Evolutionary conservation across 2,797 vertebrate species (phyloP), one percentile per base, ranked within the genome.

Genomic region (Enteromius argenteus): DNA sequence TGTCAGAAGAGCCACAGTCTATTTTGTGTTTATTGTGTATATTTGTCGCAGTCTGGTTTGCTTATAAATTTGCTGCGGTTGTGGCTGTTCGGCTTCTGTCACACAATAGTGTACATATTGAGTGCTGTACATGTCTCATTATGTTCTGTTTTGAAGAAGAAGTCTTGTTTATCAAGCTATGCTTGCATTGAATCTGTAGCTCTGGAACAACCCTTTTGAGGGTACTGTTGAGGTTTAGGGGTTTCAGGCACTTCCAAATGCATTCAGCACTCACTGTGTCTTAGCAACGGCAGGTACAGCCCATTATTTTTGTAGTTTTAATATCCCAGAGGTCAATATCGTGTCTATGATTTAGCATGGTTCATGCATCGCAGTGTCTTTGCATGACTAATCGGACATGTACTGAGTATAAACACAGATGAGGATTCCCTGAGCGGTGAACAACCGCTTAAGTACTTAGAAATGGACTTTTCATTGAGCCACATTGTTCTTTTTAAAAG

Each of bases 51-150:
- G 46, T 68, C 14, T 60, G 35, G 44, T 27, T 84, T 30, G 32
- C 60, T 37, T 81, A 75, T 83, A 76, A 76, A 77, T 81, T 82
- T 81, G 35, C 42, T 68, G 73, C 15, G 14, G 6, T 32, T 62
- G 71, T 32, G 62, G 80, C 60, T 17, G 7, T 64, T 64, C 83
- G 35, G 62, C 62, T 80, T 76, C 15, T 30, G 71, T 78, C 27
- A 51, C 42, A 51, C 23, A 60, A 35, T 30, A 51, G 13, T 17
- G 14, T 32, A 3, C 11, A 37, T 77, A 69, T 42, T 69, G 27
- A 77, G 67, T 56, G 21, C n/a, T 49, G 67, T 62, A 72, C 72
- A 51, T 83, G 30, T 53, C 30, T 53, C 53, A 74, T 79, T 64
- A 39, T 42, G 68, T 62, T 80, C 75, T 37, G 35, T 53, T 44